A percentile compares a stretch with the other conserved stretches of the same genome.
These are phyloP conservation scores for Cottoperca gobio DNA, from an alignment of 2,797 vertebrate genomes.

Conservation along the genomic window DNA sequence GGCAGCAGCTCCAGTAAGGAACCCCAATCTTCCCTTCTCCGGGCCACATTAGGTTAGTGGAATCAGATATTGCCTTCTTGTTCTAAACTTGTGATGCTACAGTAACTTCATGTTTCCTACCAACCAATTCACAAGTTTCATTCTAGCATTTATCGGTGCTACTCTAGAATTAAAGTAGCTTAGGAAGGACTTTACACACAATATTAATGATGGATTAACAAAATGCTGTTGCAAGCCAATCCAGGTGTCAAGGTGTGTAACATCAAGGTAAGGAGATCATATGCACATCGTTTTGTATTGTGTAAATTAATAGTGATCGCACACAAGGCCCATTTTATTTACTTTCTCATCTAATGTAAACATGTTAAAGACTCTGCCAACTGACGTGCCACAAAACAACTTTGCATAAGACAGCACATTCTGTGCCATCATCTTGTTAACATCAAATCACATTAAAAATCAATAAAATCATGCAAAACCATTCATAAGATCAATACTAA, in stretches of 20 bases:
- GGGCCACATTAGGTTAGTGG: no score
- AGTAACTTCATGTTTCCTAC: not conserved
- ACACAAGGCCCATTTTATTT: not conserved
- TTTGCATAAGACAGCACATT: not conserved
- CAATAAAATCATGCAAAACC: not conserved
- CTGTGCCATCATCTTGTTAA: not conserved
- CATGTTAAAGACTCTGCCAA: not conserved
- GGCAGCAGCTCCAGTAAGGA: no score
- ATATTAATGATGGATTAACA: not conserved
- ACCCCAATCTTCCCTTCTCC: no score
- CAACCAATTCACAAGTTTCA: slow-evolving; percentile 7
- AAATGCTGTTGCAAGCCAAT: not conserved
- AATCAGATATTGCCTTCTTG: not conserved
- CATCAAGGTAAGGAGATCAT: not conserved
- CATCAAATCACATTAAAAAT: not conserved
- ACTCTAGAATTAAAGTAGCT: not conserved
- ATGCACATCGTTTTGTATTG: not conserved
- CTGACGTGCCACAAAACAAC: not conserved
- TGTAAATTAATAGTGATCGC: not conserved
- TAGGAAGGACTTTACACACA: not conserved
- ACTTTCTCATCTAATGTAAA: slow-evolving; percentile 2
- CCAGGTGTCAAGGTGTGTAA: not conserved
- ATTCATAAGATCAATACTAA: not conserved
- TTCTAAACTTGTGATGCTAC: not conserved
- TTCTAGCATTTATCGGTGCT: not conserved